Percentiles rank a stretch among this genome's conserved stretches.
These are phyloP conservation scores for Anneissia japonica DNA, from an alignment of 35 echinoderm and acorn worm species.

Conservation along the genomic window DNA sequence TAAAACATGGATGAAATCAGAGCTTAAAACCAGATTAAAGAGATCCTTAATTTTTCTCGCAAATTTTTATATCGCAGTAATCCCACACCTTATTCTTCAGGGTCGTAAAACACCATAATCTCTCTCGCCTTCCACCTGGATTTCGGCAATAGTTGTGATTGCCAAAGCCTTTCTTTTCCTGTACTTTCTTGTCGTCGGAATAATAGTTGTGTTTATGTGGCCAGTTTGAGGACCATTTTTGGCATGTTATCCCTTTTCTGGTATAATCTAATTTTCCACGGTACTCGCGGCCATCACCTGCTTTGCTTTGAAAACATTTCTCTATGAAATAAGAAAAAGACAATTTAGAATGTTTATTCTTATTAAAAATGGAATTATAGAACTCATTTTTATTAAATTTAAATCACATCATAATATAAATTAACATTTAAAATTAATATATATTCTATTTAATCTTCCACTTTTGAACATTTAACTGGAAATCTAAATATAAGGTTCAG, in stretches of 20 bases:
- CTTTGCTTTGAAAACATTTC: conserved; percentile 62
- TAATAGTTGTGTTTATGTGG: conserved; percentile 70
- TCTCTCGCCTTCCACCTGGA: conserved; percentile 50
- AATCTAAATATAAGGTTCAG: too few species aligned
- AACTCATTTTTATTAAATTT: too few species aligned
- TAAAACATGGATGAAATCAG: too few species aligned
- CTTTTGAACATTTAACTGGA: too few species aligned
- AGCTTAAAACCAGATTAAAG: too few species aligned
- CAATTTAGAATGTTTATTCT: too few species aligned
- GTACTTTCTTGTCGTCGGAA: conserved; percentile 32
- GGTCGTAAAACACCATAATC: conserved; percentile 91
- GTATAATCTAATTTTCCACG: conserved; percentile 75
- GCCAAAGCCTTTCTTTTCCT: conserved; percentile 66
- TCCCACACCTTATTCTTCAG: conserved; percentile 70
- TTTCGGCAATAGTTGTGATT: conserved; percentile 90
- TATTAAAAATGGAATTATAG: too few species aligned
- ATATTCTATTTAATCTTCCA: too few species aligned
- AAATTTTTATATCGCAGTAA: conserved; percentile 73
- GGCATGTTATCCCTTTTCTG: conserved; percentile 68
- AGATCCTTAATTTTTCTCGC: not conserved
- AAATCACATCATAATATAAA: too few species aligned
- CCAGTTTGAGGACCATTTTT: conserved; percentile 75
- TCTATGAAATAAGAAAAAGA: conserved; percentile 1
- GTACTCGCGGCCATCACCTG: conserved; percentile 76
- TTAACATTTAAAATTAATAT: too few species aligned